Evolutionary conservation across 2,797 vertebrate genomes (phyloP).

Genomic region (Neosilurus hyrtlii): DNA sequence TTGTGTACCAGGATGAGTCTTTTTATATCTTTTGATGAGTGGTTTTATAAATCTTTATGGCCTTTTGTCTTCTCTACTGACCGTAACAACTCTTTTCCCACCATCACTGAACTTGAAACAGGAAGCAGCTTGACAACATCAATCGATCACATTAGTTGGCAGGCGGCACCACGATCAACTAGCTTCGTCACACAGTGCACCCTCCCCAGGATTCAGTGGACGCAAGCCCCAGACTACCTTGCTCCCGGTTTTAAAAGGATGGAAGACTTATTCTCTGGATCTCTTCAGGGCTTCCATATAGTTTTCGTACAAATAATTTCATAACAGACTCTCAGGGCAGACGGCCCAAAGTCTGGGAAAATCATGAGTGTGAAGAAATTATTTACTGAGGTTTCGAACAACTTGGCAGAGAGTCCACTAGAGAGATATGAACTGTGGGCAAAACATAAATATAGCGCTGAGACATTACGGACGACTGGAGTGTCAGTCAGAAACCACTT

Average conservation of each 20-base stretch:
- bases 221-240: background rate
- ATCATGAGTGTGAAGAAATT: background rate
- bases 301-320: background rate
- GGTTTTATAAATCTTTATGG: background rate
- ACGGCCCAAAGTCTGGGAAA: background rate
- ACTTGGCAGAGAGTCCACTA: background rate
- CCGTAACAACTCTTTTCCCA: background rate
- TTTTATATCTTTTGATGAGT: too few relatives aligned
- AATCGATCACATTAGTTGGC: constrained; percentile 5
- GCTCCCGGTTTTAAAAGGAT: background rate
- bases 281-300: background rate
- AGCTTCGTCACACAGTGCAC: background rate
- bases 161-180: background rate
- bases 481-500: background rate
- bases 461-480: background rate
- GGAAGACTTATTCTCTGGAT: background rate
- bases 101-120: background rate
- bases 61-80: background rate
- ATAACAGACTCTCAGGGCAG: background rate
- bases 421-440: too few relatives aligned
- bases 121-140: background rate
- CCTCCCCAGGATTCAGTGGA: background rate
- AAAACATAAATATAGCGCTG: background rate
- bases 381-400: background rate
- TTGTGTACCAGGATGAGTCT: too few relatives aligned